Conservation (phyloP, 2,888 invertebrate species). For the Bimastos eiseni region DNA sequence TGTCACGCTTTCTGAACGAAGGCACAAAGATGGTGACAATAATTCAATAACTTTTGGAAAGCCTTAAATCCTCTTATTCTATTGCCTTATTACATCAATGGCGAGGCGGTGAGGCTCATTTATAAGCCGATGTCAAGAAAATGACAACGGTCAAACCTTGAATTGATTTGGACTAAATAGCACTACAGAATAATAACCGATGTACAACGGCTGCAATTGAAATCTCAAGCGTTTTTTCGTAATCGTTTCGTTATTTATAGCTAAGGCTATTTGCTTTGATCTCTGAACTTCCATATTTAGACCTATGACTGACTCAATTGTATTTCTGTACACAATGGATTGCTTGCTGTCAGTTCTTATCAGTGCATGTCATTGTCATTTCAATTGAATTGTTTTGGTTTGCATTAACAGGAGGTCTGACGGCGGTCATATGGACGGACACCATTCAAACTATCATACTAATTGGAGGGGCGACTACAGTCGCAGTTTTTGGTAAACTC, state of each 20-base stretch:
- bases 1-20: not conserved
- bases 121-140: not conserved
- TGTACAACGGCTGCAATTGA: too few species aligned
- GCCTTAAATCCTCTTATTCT: not conserved
- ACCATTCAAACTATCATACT: conserved; percentile 66
- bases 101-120: not conserved
- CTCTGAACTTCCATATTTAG: not conserved
- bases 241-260: too few species aligned
- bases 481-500: conserved; percentile 60
- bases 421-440: conserved; percentile 45
- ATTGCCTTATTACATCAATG: not conserved
- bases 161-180: too few species aligned
- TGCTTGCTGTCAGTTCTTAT: not conserved
- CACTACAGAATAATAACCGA: too few species aligned
- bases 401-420: conserved; percentile 35
- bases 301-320: not conserved
- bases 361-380: not conserved
- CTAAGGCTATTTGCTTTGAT: too few species aligned
- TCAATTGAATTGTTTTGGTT: not conserved
- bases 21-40: not conserved
- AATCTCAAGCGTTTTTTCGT: too few species aligned
- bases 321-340: not conserved
- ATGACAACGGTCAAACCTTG: too few species aligned
- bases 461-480: conserved; percentile 63
- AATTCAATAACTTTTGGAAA: not conserved